Percentiles rank a stretch among this genome's conserved stretches.
Conservation (phyloP, 2,888 invertebrate species). For the Steinernema carpocapsae region DNA sequence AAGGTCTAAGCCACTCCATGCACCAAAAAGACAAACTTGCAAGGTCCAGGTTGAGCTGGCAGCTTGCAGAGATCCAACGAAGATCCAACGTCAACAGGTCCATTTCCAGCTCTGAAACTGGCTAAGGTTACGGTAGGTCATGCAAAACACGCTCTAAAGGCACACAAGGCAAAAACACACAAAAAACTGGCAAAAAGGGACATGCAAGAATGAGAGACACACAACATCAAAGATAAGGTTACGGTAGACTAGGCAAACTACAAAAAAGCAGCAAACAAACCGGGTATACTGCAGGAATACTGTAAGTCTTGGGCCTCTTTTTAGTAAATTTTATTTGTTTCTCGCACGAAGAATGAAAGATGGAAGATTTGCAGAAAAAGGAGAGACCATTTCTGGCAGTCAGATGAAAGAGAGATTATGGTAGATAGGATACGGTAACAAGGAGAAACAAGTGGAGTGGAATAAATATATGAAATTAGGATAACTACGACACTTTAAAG, state of each 20-base stretch:
- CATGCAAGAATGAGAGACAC: conserved; percentile 33
- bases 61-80: conserved; percentile 22
- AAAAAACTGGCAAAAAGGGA: not conserved
- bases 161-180: conserved; percentile 16
- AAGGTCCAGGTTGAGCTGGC: conserved; percentile 27
- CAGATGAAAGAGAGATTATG: conserved; percentile 30
- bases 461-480: conserved; percentile 18
- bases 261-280: not conserved
- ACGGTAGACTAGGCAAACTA: not conserved
- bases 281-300: not conserved
- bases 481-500: not conserved
- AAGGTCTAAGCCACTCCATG: not conserved
- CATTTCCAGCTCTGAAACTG: not conserved
- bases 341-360: conserved; percentile 24
- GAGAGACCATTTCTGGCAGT: conserved; percentile 32
- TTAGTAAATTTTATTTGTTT: conserved; percentile 15
- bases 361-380: conserved; percentile 24
- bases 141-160: too few relatives aligned
- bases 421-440: not conserved
- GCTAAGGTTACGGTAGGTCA: not conserved
- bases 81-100: not conserved
- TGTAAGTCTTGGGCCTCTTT: not conserved
- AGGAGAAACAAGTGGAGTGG: not conserved
- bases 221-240: conserved; percentile 1
- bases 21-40: conserved; percentile 14